Evolutionary conservation across 2,888 invertebrate genomes (phyloP).

Genomic region (Plebejus argus): DNA sequence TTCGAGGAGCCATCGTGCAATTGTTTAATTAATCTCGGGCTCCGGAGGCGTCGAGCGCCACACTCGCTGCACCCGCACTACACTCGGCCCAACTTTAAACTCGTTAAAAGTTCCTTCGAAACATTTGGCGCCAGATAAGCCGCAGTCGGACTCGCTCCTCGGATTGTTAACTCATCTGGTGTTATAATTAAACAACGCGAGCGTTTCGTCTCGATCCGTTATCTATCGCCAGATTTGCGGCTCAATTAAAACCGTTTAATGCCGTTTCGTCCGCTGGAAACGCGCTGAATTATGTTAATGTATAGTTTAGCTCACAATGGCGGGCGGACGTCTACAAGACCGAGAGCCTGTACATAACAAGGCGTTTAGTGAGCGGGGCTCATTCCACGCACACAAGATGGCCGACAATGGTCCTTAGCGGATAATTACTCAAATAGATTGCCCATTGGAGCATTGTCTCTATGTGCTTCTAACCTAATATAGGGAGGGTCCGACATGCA

Average conservation of each 20-base stretch:
- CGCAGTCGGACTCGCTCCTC: constrained; percentile 73
- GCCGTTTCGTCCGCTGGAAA: background rate
- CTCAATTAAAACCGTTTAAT: constrained; percentile 23
- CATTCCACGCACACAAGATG: constrained; percentile 77
- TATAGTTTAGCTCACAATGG: constrained; percentile 35
- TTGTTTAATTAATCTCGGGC: constrained; percentile 81
- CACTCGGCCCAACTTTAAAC: constrained; percentile 78
- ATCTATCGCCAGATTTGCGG: constrained; percentile 42
- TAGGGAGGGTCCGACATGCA: constrained; percentile 59
- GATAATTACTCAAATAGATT: constrained; percentile 81
- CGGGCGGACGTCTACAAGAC: constrained; percentile 40
- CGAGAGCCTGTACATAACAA: constrained; percentile 70
- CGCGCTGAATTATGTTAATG: constrained; percentile 7
- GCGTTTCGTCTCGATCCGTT: constrained; percentile 53
- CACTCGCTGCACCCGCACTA: constrained; percentile 66
- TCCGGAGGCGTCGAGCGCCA: constrained; percentile 64
- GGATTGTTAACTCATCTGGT: constrained; percentile 78
- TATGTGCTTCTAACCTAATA: constrained; percentile 63
- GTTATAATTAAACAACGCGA: constrained; percentile 75
- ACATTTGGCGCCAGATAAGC: constrained; percentile 81
- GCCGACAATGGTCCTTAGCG: constrained; percentile 79
- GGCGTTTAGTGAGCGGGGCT: constrained; percentile 74
- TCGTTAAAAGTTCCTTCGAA: constrained; percentile 80
- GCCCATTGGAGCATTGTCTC: constrained; percentile 79
- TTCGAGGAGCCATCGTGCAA: constrained; percentile 79